Conservation (phyloP, 2,113 vertebrate species). For the Alexandromys fortis region DNA sequence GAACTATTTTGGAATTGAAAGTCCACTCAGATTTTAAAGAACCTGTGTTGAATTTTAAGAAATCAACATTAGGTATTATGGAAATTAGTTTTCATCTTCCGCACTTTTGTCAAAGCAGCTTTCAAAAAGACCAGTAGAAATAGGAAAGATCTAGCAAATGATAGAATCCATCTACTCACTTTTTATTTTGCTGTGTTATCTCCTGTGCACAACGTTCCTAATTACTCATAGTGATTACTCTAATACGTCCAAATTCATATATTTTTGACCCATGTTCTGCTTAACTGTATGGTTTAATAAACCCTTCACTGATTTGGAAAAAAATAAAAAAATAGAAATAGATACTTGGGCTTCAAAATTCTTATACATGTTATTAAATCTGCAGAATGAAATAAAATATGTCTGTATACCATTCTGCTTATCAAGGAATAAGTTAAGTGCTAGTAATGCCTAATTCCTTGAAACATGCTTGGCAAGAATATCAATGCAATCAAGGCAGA, state of each 20-base stretch:
- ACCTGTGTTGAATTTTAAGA: slow-evolving; percentile 1
- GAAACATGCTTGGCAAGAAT: neutral
- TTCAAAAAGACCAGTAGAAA: neutral
- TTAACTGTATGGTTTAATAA: neutral
- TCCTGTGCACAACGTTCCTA: neutral
- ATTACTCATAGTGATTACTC: too few relatives aligned
- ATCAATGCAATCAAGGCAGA: neutral
- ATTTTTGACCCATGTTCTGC: neutral
- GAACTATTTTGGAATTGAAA: neutral
- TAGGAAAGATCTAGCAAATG: neutral
- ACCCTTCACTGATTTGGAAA: neutral
- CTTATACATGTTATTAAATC: neutral
- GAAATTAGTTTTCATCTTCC: neutral
- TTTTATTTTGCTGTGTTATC: neutral
- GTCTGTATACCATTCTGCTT: neutral
- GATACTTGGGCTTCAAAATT: neutral
- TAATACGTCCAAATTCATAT: neutral
- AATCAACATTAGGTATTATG: slow-evolving; percentile 14
- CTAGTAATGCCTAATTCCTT: neutral
- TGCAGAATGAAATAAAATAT: neutral
- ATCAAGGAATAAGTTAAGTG: neutral
- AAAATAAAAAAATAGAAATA: neutral
- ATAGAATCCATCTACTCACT: neutral
- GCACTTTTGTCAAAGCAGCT: neutral
- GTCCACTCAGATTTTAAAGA: neutral